Percentiles rank a stretch among this genome's conserved stretches.
Conservation (phyloP, 2,888 invertebrate genomes). For the Cremastinae sp. region DNA sequence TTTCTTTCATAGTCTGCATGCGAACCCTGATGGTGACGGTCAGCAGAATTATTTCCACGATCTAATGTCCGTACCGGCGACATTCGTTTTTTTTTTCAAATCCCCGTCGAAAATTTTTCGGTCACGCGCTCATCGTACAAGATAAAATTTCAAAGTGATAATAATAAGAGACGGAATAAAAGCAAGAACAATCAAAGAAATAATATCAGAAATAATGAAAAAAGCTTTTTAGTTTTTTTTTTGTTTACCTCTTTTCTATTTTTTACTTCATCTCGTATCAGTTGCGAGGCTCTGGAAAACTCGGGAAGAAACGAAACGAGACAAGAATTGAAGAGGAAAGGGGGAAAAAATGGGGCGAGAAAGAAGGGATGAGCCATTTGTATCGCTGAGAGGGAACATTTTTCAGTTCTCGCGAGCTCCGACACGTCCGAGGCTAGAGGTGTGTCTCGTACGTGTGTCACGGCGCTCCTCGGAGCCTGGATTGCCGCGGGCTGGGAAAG, state of each 20-base stretch:
- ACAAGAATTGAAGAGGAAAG: neutral
- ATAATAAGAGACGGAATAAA: neutral
- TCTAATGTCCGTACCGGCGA: neutral
- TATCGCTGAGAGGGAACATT: conserved; percentile 75
- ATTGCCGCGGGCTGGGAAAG: conserved; percentile 55
- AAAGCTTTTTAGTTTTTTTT: conserved; percentile 58
- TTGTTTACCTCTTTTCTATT: conserved; percentile 66
- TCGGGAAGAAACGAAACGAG: conserved; percentile 10
- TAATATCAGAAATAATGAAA: neutral
- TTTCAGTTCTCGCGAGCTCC: conserved; percentile 70
- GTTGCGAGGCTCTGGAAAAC: conserved; percentile 5
- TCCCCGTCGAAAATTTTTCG: neutral
- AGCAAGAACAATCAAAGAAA: too few relatives aligned
- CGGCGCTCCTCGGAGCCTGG: conserved; percentile 56
- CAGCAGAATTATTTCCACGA: neutral
- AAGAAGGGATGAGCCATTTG: conserved; percentile 70
- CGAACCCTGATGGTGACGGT: neutral
- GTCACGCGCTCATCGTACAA: neutral
- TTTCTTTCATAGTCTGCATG: neutral
- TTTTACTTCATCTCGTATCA: conserved; percentile 62
- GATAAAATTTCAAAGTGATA: neutral
- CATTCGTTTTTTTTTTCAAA: too few relatives aligned
- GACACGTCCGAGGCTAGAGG: conserved; percentile 28
- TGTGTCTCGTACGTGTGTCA: conserved; percentile 46
- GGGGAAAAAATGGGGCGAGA: neutral